Evolutionary conservation across 2,888 invertebrate genomes (phyloP), one percentile per base, ranked within the genome.

Genomic region (Xestoiulus laeticollis): DNA sequence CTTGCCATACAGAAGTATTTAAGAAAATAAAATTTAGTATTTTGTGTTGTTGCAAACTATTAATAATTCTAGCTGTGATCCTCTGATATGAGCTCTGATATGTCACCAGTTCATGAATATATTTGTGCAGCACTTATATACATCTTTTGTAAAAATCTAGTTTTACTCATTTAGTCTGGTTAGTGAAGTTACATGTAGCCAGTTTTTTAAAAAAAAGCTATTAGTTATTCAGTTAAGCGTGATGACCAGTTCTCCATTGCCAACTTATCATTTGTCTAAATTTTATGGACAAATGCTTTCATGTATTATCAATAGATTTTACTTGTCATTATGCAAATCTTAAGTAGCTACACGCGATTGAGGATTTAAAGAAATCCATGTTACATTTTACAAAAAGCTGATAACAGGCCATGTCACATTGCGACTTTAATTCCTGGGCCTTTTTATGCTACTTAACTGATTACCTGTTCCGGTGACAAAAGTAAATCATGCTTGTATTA

Each of bases 311-410:
- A 68, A 10, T 22, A 26, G 26, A 22, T 68, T 68, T 68, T 22
- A 8, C 68, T 26, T 68, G 68, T 68, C 68, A 68, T 68, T 68
- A 68, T 68, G 22, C 26, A 68, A 22, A 68, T 68, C 26, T 68
- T 10, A 0, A 26, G 8, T 22, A 22, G 10, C 10, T 26, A 26
- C 68, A 68, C 68, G 68, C 68, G 68, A 68, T 68, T 8, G 12
- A 68, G 26, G 68, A 26, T 22, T 68, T 68, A 68, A 68, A n/a
- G 68, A 26, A 68, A 68, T 68, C 68, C 22, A 68, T 68, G 68
- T 68, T 68, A 26, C 26, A 26, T 22, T 68, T 68, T 0, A 6
- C 10, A 68, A 5, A 68, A 26, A 68, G 26, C 22, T 68, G 68
- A 68, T 68, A 68, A 68, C 8, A 26, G 22, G 48, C 68, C 26